Evolutionary conservation across 2,888 invertebrate species (phyloP), one percentile per base, ranked within the genome.

Genomic region (Patella ulyssiponensis): DNA sequence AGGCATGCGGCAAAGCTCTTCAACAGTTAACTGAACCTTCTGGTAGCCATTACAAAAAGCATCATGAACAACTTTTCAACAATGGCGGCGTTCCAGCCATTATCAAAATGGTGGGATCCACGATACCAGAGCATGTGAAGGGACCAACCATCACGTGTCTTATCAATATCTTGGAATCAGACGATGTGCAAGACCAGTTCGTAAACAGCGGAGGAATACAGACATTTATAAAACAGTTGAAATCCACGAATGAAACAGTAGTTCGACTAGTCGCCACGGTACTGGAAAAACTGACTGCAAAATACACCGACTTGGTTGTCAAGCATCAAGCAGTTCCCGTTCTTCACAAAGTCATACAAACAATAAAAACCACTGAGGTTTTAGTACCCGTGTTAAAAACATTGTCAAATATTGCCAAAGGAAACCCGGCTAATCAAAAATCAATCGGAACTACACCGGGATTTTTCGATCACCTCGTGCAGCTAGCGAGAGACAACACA

Each of bases 261-360:
- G 82, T 91, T 11, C 86, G 88, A 75, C 82, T 90, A n/a, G 82
- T 88, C 12, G 87, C 89, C 14, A 81, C 86, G 78, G 81, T 87
- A 69, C 77, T 91, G 7, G 85, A 86, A 73, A 87, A 88, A 76
- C 74, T 91, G 74, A 86, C 86, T n/a, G 79, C 72, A 14, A 83
- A 85, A 1, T 88, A 88, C 81, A 87, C 90, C 3, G 89, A 90
- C 70, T 82, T 83, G 27, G 84, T 86, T 64, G 84, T 84, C 27
- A 87, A 88, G 76, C 85, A 87, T 76, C 86, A 87, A 23, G 89
- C 87, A n/a, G 85, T 91, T 20, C 88, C 87, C 17, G 84, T 85
- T 69, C 82, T 84, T 7, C 71, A n/a, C 20, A 52, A 74, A 77
- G 85, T 86, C n/a, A 79, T 86, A 70, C 87, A 88, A 76, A 83